These are phyloP conservation scores for Nesogale talazaci DNA, from an alignment of 2,113 vertebrate genomes.

Conservation along the genomic window DNA sequence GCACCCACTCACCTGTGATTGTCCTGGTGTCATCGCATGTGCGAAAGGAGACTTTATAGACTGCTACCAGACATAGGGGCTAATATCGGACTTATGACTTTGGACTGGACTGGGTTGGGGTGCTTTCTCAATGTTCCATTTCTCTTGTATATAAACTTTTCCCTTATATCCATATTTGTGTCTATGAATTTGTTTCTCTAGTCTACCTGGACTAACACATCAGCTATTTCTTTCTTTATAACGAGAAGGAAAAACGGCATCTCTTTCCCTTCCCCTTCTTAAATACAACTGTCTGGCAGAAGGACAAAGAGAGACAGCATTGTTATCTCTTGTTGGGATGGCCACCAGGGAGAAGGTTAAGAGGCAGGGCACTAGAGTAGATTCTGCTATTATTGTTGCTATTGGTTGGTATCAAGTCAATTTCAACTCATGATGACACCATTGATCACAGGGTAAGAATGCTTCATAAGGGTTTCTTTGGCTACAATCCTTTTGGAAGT, in stretches of 20 bases:
- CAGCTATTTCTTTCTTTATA: slow-evolving; percentile 20
- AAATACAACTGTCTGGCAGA: not conserved
- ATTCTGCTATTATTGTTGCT: not conserved
- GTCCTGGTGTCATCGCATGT: too few species aligned
- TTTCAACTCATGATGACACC: not conserved
- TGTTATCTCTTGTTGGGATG: not conserved
- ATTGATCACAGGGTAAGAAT: not conserved
- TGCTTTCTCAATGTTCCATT: too few species aligned
- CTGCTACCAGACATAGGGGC: too few species aligned
- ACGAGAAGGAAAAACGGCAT: not conserved
- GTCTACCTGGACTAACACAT: too few species aligned
- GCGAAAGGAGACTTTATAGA: too few species aligned
- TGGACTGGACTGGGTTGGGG: too few species aligned
- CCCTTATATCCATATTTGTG: too few species aligned
- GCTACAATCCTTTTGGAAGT: not conserved
- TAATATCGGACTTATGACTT: too few species aligned
- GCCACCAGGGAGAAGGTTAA: not conserved
- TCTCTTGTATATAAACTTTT: too few species aligned
- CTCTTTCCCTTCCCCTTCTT: not conserved
- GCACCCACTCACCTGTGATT: too few species aligned
- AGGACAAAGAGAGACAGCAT: not conserved
- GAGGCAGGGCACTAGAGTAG: not conserved
- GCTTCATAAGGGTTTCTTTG: not conserved
- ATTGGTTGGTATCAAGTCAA: not conserved
- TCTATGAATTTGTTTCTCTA: too few species aligned